Conservation (phyloP, 2,888 invertebrate species). For the Orchesellides sinensis region DNA sequence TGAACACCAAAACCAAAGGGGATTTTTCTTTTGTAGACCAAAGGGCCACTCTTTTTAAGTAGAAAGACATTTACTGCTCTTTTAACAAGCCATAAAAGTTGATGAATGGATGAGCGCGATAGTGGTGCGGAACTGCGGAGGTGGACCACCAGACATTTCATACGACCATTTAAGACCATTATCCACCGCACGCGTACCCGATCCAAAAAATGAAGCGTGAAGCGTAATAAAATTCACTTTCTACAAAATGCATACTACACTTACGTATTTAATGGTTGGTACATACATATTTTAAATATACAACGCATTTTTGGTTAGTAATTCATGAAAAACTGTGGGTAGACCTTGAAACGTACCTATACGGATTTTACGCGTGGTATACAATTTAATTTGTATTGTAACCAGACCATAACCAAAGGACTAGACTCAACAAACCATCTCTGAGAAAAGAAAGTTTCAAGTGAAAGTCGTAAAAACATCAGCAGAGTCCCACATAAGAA, state of each 20-base stretch:
- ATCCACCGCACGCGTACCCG: not conserved
- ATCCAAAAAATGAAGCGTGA: not conserved
- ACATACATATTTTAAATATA: too few relatives aligned
- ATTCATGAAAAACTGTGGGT: not conserved
- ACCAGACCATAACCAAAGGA: too few relatives aligned
- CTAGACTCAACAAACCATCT: not conserved
- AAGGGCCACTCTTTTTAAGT: not conserved
- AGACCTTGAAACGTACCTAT: not conserved
- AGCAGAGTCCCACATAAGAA: too few relatives aligned
- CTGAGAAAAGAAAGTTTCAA: not conserved
- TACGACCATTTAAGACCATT: not conserved
- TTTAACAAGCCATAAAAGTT: slow-evolving; percentile 46
- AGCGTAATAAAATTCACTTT: not conserved
- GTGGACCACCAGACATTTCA: not conserved
- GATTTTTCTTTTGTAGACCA: too few relatives aligned
- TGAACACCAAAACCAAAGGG: slow-evolving; percentile 29
- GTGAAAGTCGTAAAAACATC: not conserved
- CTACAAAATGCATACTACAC: too few relatives aligned
- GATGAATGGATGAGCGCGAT: slow-evolving; percentile 40
- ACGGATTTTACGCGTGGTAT: too few relatives aligned
- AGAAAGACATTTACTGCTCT: slow-evolving; percentile 14
- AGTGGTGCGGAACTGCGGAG: too few relatives aligned
- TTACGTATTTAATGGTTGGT: too few relatives aligned
- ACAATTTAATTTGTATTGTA: too few relatives aligned
- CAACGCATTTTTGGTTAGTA: too few relatives aligned